Evolutionary conservation across 2,888 invertebrate species (phyloP).

Genomic region (Octodonta nipae): DNA sequence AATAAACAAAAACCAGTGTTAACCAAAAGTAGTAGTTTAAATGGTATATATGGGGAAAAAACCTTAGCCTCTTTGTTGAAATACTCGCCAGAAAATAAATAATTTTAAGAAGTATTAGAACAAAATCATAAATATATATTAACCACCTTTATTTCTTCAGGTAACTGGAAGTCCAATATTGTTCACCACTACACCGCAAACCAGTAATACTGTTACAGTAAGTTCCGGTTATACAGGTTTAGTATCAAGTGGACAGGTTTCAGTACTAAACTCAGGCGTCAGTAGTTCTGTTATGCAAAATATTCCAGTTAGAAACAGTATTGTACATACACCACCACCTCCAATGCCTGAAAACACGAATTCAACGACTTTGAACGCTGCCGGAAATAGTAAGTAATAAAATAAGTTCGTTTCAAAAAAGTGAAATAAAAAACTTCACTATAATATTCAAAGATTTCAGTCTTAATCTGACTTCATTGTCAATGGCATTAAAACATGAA

Average conservation of each 20-base stretch:
- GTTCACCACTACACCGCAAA: constrained; percentile 16
- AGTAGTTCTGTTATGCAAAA: constrained; percentile 29
- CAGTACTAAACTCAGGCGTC: constrained; percentile 27
- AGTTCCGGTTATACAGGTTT: constrained; percentile 32
- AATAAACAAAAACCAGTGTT: no score
- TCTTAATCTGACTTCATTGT: no score
- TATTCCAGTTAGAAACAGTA: constrained; percentile 27
- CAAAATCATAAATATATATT: neutral
- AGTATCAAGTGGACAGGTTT: constrained; percentile 31
- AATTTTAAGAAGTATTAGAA: neutral
- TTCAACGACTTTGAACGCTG: constrained; percentile 10
- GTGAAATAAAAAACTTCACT: no score
- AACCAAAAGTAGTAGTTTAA: no score
- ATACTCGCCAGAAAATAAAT: no score
- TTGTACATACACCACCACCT: constrained; percentile 15
- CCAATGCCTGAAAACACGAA: constrained; percentile 16
- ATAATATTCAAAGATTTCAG: no score
- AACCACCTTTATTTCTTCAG: constrained; percentile 12
- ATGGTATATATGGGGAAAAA: no score
- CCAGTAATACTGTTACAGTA: constrained; percentile 29
- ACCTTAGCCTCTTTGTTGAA: no score
- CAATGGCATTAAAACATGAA: no score
- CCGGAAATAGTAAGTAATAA: constrained; percentile 22
- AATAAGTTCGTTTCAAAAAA: no score
- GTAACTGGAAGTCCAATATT: constrained; percentile 13